Evolutionary conservation across 2,797 vertebrate species (phyloP), one percentile per base, ranked within the genome.

Genomic region (Hapalemur alaotrensis): DNA sequence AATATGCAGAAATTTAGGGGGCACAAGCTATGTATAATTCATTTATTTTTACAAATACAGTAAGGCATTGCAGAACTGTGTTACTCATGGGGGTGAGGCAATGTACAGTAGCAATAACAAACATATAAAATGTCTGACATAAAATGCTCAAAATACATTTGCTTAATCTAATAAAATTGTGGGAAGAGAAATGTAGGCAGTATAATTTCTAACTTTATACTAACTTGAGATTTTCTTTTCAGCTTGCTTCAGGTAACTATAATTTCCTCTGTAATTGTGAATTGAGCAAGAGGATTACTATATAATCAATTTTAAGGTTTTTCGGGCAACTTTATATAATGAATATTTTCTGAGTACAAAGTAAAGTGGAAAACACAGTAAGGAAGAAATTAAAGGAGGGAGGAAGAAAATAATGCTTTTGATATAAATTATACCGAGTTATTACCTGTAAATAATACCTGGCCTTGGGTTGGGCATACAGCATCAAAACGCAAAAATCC

Each of bases 401-500:
- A 59, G 17, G 50, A 28, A 92, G 38, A 43, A 88, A 48, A 46
- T 43, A 85, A 43, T 13, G 11, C 4, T 95, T 78, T 91, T 0
- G 65, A 25, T 63, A 82, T 54, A 81, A 93, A 83, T 94, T 50
- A 28, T 61, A 57, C 3, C 46, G 73, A 46, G 28, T 67, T 82
- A 97, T 91, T 98, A 99, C 99, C 99, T 99, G 99, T 96, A 99
- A 98, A 88, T 99, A 99, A 97, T 99, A 99, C 4, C 61, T 98
- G 89, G 99, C 99, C 98, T 99, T 99, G 72, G 98, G 97, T 48
- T 99, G 99, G 32, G 99, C 99, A 85, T 99, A 99, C 4, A 99
- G 98, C 99, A 99, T 99, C 95, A 99, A 99, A 98, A 99, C 99
- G 97, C 99, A 99, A 97, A 98, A 99, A 98, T 99, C 99, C 98